These are phyloP conservation scores for Spilogale gracilis DNA, from an alignment of 2,113 vertebrate genomes.

Conservation along the genomic window DNA sequence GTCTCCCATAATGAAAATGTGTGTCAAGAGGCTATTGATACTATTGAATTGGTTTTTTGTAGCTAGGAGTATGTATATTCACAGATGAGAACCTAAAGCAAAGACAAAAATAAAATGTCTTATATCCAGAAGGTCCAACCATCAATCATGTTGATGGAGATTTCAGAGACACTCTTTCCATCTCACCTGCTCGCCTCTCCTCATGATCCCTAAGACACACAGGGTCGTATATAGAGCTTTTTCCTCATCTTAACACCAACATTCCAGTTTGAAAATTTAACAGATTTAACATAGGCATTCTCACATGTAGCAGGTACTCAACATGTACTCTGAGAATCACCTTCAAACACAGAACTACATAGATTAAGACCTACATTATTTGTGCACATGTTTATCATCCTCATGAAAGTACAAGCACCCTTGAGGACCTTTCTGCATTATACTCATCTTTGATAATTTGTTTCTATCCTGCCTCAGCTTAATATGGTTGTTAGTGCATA, in stretches of 20 bases:
- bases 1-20: slow-evolving; percentile 44
- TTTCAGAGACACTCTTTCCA: slow-evolving; percentile 42
- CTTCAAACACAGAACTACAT: background rate
- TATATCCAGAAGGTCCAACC: slow-evolving; percentile 53
- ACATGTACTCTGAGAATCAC: background rate
- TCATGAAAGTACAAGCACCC: background rate
- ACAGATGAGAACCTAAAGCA: slow-evolving; percentile 55
- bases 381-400: background rate
- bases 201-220: background rate
- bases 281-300: background rate
- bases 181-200: background rate
- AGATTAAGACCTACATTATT: background rate
- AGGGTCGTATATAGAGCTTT: background rate
- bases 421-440: background rate
- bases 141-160: slow-evolving; percentile 44
- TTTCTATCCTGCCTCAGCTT: background rate
- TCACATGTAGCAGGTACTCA: background rate
- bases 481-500: background rate
- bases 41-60: background rate
- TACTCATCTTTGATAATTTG: background rate
- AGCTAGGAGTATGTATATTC: background rate
- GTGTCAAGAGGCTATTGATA: slow-evolving; percentile 15
- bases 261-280: background rate
- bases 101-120: slow-evolving; percentile 49
- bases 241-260: background rate